Base-by-base conservation (phyloP, 2,888 invertebrate species). In the Agonopterix arenella region DNA sequence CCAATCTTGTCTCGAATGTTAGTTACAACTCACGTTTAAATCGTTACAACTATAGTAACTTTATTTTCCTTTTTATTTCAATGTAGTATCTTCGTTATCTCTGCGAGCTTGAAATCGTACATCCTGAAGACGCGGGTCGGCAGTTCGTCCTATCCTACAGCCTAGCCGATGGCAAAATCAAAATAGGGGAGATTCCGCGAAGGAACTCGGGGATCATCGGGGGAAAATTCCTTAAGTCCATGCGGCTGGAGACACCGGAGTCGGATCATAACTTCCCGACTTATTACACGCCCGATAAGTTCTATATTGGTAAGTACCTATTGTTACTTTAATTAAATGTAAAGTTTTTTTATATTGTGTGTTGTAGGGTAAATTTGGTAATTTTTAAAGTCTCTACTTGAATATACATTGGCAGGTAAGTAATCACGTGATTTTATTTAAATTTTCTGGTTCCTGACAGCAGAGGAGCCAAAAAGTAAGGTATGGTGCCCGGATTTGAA, bases 211-310 rank as follows among this genome's bases (percentile, higher is more conserved):
- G 97, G 44, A 93, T 95, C 52, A 65, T 64, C 11, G 95, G 93
- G 48, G 96, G 96, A 1, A 92, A 91, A 68, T 97, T 96, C 80
- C 83, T 97, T 45, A 91, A 91, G 57, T 73, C 93, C 40, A 92
- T 90, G 62, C 81, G 91, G 11, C 70, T 97, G 36, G 90, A 92
- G 11, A 94, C 94, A 56, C 95, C 95, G 0, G 92, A 91, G 0
- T 91, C 92, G 0, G 90, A 92, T 58, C 92, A 91, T 2, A 92
- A 94, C 63, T 91, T 93, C 65, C 95, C 95, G 0, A 90, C 91
- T 2, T 96, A 93, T 73, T 96, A 93, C 65, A 93, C 93, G 0
- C 95, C 96, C 0, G 92, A 92, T 37, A 95, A 94, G 80, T 94
- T 97, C 70, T 93, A 90, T 70, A 93, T 97, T 54, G 96, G 96